phyloP scores from a whole-genome alignment of 2,888 invertebrate genomes.

The Diploptera punctata region DNA sequence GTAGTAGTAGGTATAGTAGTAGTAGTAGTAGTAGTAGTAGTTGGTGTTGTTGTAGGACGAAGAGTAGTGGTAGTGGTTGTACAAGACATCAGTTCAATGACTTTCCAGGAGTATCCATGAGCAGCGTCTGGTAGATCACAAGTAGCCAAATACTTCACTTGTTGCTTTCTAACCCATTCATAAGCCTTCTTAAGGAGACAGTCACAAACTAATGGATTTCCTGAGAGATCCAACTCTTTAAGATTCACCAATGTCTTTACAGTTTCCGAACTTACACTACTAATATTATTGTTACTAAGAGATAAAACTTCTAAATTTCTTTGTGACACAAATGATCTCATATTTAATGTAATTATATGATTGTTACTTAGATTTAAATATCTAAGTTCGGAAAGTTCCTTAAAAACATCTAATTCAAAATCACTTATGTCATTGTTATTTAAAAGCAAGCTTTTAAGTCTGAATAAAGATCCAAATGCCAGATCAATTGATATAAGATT shows the following conservation, averaged over 20 bases:
- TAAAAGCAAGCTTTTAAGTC: no score
- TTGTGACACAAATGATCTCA: neutral
- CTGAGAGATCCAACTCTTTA: neutral
- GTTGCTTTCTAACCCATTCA: neutral
- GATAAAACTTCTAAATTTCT: neutral
- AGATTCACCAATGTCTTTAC: neutral
- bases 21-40: no score
- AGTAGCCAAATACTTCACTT: neutral
- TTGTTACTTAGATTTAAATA: neutral
- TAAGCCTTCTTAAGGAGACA: neutral
- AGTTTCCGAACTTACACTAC: neutral
- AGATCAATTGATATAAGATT: no score
- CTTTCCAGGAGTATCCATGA: neutral
- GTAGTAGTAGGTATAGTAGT: no score
- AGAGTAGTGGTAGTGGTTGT: no score
- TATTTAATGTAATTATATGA: neutral
- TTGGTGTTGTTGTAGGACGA: neutral
- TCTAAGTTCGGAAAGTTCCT: neutral
- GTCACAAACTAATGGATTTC: neutral
- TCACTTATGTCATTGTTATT: no score
- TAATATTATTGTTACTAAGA: neutral
- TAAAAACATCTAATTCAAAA: neutral
- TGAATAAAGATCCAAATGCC: no score
- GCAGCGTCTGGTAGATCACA: neutral
- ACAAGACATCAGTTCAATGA: neutral